Evolutionary conservation across 2,113 vertebrate genomes (phyloP), one percentile per base, ranked within the genome.

Genomic region (Burhinus bistriatus): DNA sequence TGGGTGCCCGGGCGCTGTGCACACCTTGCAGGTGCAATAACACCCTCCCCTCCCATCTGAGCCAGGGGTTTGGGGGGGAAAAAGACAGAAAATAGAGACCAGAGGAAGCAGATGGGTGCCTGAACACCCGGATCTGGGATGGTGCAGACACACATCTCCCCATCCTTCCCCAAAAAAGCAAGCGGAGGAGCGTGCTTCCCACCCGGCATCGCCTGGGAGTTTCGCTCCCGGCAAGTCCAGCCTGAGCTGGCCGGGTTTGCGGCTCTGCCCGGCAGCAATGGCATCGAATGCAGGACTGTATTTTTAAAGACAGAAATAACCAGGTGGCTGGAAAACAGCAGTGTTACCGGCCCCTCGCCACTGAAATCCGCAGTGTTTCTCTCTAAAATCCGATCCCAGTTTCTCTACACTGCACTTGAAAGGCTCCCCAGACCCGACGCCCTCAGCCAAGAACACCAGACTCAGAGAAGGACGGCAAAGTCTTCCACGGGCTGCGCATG

Each of bases 351-450:
- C 8, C 29, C 42, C 16, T 5, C 1, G 2, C 15, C 14, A 1
- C 21, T 6, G n/a, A 4, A 3, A 66, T 2, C 38, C 0, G 12
- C n/a, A 3, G 27, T 1, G 1, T 32, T n/a, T 17, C 81, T 59
- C 47, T 15, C 32, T 2, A 15, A 27, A 64, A 20, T 3, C 49
- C 0, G 1, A 7, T 1, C 69, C 45, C 3, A 0, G 8, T 2
- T 26, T 34, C 30, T 26, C 42, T 5, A 2, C 0, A 0, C 13
- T 0, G 8, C 12, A 0, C 13, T 3, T 5, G 21, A 15, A 42
- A 12, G 25, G n/a, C n/a, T 45, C 66, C 38, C 12, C 30, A 5
- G 45, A 6, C 38, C 32, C 19, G 0, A 29, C 15, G 1, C 29
- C 32, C 68, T 9, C 44, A 4, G 59, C 59, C 55, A 5, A 11